Percentiles rank a stretch among this genome's conserved stretches.
These are phyloP conservation scores for Actenoides lindsayi DNA, from an alignment of 2,113 vertebrate species.

Conservation along the genomic window DNA sequence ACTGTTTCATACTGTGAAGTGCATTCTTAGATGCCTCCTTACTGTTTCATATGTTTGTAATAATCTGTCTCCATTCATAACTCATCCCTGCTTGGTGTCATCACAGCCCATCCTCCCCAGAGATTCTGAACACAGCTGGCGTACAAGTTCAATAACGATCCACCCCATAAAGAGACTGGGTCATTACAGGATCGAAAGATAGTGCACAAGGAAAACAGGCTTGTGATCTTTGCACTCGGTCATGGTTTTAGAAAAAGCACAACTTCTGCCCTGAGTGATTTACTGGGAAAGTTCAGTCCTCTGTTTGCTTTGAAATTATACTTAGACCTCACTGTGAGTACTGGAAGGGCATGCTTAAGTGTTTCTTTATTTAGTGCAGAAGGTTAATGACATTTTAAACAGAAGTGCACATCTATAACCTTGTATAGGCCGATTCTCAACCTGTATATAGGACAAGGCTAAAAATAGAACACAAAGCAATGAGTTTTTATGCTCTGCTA, in stretches of 20 bases:
- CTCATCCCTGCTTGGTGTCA: slow-evolving; percentile 40
- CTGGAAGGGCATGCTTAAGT: slow-evolving; percentile 25
- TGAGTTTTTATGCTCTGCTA: slow-evolving; percentile 50
- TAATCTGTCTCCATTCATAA: slow-evolving; percentile 37
- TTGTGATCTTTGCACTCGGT: slow-evolving; percentile 46
- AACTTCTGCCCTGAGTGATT: slow-evolving; percentile 26
- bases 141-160: slow-evolving; percentile 53
- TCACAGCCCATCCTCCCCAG: slow-evolving; percentile 35
- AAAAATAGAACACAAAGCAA: slow-evolving; percentile 3
- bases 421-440: slow-evolving; percentile 11
- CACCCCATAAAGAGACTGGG: background rate
- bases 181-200: background rate
- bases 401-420: slow-evolving; percentile 42
- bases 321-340: slow-evolving; percentile 37
- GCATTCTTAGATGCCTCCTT: background rate
- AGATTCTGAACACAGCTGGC: slow-evolving; percentile 48
- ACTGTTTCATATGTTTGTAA: background rate
- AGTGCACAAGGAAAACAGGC: background rate
- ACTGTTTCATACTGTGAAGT: background rate
- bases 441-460: slow-evolving; percentile 30
- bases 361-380: slow-evolving; percentile 52
- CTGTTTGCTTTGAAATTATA: slow-evolving; percentile 47
- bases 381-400: slow-evolving; percentile 59
- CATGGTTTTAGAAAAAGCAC: slow-evolving; percentile 5
- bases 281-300: slow-evolving; percentile 27